Evolutionary conservation across 2,888 invertebrate species (phyloP).

Genomic region (Tetragnatha montana): DNA sequence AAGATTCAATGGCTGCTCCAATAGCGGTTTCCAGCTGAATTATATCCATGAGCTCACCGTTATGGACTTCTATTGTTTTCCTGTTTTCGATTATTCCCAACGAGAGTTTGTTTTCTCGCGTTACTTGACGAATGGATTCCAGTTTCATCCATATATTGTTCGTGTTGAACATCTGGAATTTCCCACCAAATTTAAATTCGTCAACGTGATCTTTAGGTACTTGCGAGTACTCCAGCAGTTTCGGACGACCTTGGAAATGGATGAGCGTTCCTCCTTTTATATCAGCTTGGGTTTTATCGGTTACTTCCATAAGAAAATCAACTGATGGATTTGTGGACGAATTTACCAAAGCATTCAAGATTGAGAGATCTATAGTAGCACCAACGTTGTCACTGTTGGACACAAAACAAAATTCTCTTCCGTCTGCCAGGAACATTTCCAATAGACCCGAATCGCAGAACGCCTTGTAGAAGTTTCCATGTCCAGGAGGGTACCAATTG

Average conservation of each 20-base stretch:
- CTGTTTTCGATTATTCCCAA: constrained; percentile 93
- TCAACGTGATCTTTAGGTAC: constrained; percentile 78
- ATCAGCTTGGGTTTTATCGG: constrained; percentile 98
- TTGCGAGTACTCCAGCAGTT: constrained; percentile 79
- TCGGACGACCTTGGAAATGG: constrained; percentile 82
- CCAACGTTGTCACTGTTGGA: constrained; percentile 99
- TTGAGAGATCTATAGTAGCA: constrained; percentile 96
- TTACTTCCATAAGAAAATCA: constrained; percentile 99
- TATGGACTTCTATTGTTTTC: constrained; percentile 85
- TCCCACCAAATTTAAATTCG: constrained; percentile 78
- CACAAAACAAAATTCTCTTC: constrained; percentile 93
- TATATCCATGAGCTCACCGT: constrained; percentile 89
- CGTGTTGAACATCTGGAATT: constrained; percentile 96
- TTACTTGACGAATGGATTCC: constrained; percentile 89
- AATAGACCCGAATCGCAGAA: constrained; percentile 95
- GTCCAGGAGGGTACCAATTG: constrained; percentile 97
- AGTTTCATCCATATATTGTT: constrained; percentile 99
- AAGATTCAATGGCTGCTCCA: constrained; percentile 98
- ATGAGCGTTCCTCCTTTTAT: constrained; percentile 98
- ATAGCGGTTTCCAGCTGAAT: constrained; percentile 99
- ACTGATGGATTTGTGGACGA: constrained; percentile 77
- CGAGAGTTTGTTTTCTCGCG: constrained; percentile 87
- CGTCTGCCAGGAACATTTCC: constrained; percentile 86
- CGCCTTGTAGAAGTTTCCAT: constrained; percentile 98
- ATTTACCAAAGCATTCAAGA: constrained; percentile 82